A percentile compares a stretch with the other conserved stretches of the same genome.
phyloP scores from a whole-genome alignment of 1,140 invertebrate genomes.

The Anagrus nilaparvatae region DNA sequence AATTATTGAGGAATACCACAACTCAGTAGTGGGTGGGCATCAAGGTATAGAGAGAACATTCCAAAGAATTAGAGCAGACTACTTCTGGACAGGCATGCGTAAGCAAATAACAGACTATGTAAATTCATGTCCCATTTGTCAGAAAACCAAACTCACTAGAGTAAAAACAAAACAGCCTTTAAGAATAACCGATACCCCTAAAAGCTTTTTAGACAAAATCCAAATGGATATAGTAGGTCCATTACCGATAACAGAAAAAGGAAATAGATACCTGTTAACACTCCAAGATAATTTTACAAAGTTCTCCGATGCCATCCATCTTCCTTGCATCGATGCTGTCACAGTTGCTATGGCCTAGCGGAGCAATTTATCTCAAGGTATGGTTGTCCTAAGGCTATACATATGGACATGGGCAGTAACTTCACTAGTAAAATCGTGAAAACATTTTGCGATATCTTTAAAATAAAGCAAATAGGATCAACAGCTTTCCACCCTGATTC shows the following conservation, averaged over 20 bases:
- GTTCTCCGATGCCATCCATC: slow-evolving; percentile 27
- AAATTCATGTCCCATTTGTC: slow-evolving; percentile 26
- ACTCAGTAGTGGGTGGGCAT: slow-evolving; percentile 26
- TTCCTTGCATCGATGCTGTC: slow-evolving; percentile 23
- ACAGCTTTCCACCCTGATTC: slow-evolving; percentile 12
- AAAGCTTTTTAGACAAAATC: slow-evolving; percentile 28
- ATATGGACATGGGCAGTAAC: slow-evolving; percentile 24
- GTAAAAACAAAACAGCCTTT: slow-evolving; percentile 28
- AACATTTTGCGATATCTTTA: slow-evolving; percentile 13
- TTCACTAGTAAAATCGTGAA: slow-evolving; percentile 22
- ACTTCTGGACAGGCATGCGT: slow-evolving; percentile 30
- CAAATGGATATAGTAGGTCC: slow-evolving; percentile 30
- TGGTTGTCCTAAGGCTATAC: slow-evolving; percentile 21
- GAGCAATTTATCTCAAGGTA: slow-evolving; percentile 21
- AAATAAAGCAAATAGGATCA: slow-evolving; percentile 9
- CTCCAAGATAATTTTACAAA: slow-evolving; percentile 28
- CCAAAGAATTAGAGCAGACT: slow-evolving; percentile 27
- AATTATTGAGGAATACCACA: slow-evolving; percentile 28
- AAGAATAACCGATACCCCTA: slow-evolving; percentile 26
- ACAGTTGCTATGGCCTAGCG: slow-evolving; percentile 14
- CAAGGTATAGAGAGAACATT: slow-evolving; percentile 27
- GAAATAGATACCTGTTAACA: slow-evolving; percentile 28
- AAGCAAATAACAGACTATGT: slow-evolving; percentile 28
- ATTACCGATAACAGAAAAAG: slow-evolving; percentile 21
- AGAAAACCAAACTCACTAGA: slow-evolving; percentile 28